phyloP scores from a whole-genome alignment of 2,888 invertebrate genomes.

The Latrodectus hesperus region DNA sequence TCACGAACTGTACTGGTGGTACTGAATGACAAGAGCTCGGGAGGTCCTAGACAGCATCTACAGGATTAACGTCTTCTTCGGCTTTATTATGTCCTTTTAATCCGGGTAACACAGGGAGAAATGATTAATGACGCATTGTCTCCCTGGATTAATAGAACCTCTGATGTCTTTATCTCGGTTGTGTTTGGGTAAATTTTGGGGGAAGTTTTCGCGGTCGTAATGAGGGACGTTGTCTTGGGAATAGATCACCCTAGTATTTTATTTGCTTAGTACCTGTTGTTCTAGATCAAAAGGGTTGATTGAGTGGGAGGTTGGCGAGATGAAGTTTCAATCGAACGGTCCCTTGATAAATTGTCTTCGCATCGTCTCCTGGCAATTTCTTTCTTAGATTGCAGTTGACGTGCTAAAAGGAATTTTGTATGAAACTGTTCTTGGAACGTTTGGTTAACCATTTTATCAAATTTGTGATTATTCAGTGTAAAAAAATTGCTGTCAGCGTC shows the following conservation, averaged over 20 bases:
- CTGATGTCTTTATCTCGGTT: constrained; percentile 53
- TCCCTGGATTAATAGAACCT: constrained; percentile 58
- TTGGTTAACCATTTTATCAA: no score
- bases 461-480: no score
- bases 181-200: constrained; percentile 47
- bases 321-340: no score
- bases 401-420: no score
- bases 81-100: constrained; percentile 69
- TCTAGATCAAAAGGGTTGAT: not conserved
- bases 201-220: constrained; percentile 37
- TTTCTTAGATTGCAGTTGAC: no score
- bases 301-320: not conserved
- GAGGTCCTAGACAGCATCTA: constrained; percentile 23
- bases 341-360: no score
- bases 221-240: constrained; percentile 34
- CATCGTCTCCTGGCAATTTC: no score
- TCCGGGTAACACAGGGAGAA: constrained; percentile 61
- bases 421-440: no score
- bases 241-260: constrained; percentile 19
- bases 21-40: constrained; percentile 29
- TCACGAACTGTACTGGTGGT: constrained; percentile 14
- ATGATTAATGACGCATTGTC: constrained; percentile 69
- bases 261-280: constrained; percentile 1
- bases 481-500: no score
- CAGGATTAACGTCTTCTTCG: constrained; percentile 65